Evolutionary conservation across 2,113 vertebrate genomes (phyloP).

Genomic region (Lepus americanus): DNA sequence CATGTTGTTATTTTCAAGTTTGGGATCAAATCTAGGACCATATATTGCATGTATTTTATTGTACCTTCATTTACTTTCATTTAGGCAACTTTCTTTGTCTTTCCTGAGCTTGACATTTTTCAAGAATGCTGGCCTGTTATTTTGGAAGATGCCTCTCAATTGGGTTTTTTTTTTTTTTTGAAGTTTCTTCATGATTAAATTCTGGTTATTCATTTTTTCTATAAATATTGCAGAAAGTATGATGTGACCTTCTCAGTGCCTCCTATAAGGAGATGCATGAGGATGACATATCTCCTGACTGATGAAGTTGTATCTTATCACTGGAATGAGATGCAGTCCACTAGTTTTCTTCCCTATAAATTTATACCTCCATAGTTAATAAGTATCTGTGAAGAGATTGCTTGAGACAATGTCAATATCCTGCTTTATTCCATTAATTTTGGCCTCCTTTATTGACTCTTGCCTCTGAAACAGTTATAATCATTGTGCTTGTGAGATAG

Average conservation of each 20-base stretch:
- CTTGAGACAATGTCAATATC: not conserved
- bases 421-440: not conserved
- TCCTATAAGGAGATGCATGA: not conserved
- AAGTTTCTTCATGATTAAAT: slow-evolving; percentile 21
- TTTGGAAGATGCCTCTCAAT: not conserved
- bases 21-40: not conserved
- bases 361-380: not conserved
- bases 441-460: not conserved
- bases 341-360: not conserved
- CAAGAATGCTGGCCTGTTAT: not conserved
- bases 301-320: not conserved
- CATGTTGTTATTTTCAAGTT: not conserved
- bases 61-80: not conserved
- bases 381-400: not conserved
- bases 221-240: not conserved
- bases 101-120: slow-evolving; percentile 1
- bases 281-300: not conserved
- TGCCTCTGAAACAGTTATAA: not conserved
- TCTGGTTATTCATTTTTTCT: not conserved
- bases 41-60: not conserved
- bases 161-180: not conserved
- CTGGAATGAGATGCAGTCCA: not conserved
- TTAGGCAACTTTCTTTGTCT: not conserved
- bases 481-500: not conserved
- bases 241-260: not conserved